Evolutionary conservation across 2,888 invertebrate genomes (phyloP), one percentile per base, ranked within the genome.

Genomic region (Augiades crinisus): DNA sequence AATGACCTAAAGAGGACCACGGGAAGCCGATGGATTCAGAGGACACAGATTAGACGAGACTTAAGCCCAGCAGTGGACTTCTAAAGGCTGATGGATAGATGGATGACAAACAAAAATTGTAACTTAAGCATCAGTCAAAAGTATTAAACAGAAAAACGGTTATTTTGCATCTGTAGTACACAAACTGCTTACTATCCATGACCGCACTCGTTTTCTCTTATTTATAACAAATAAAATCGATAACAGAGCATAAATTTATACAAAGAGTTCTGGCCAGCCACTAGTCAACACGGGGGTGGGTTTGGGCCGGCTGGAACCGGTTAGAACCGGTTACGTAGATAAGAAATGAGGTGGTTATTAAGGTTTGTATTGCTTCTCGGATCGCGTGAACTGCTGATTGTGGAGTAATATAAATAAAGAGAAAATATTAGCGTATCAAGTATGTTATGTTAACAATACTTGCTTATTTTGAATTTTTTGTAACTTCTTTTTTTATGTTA

Each of bases 201-300:
- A 36, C 3, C 12, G 34, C 34, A 43, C 22, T 40, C 17, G 41
- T n/a, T 43, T 49, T 49, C 43, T 53, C 17, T 37, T 21, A 47
- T 41, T 27, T 38, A 34, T 44, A 37, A 44, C n/a, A 34, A 53
- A 54, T 46, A 57, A 62, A 58, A 56, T 53, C 57, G 55, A 47
- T 60, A 60, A 57, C 22, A 33, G 37, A 14, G 51, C 45, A 54
- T 53, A 58, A 61, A 60, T 60, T 65, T 49, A 57, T 19, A 43
- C 31, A 37, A 65, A 53, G 57, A 49, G 53, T 47, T 46, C 45
- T n/a, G n/a, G 47, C 17, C 41, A n/a, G n/a, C 44, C 55, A 45
- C 40, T 49, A 12, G 14, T 13, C 33, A 19, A 33, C 14, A n/a
- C 17, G 4, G 8, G 17, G 16, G 22, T 56, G 50, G 56, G 37